Conservation (phyloP, 1,140 invertebrate species). For the Globodera rostochiensis region DNA sequence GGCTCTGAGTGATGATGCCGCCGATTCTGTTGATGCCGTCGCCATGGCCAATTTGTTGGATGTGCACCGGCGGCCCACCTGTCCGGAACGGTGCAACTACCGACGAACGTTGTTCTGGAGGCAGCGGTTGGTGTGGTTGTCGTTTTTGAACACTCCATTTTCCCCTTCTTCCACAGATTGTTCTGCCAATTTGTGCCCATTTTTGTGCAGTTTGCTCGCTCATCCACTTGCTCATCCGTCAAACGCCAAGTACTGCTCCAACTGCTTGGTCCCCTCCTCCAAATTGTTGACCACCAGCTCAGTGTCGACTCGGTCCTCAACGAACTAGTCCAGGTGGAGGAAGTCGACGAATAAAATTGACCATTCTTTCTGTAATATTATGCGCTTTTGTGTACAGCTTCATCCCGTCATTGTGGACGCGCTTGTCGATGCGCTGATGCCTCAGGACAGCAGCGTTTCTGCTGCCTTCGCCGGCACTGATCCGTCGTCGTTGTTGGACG, state of each 20-base stretch:
- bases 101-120: slow-evolving; percentile 22
- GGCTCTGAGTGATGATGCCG: not conserved
- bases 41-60: slow-evolving; percentile 9
- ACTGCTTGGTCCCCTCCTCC: not conserved
- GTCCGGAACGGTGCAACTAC: slow-evolving; percentile 22
- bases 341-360: not conserved
- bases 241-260: not conserved
- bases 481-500: not conserved
- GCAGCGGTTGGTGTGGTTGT: not conserved
- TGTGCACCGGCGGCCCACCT: not conserved
- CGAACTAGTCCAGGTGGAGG: not conserved
- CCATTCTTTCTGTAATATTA: not conserved
- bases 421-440: not conserved
- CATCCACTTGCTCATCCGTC: not conserved
- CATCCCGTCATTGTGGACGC: not conserved
- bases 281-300: not conserved
- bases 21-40: not conserved
- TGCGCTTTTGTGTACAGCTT: not conserved
- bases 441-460: not conserved
- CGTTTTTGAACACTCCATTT: not conserved
- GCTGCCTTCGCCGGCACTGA: not conserved
- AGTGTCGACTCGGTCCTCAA: not conserved
- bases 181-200: slow-evolving; percentile 10
- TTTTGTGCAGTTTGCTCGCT: not conserved
- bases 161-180: not conserved